Evolutionary conservation across 2,888 invertebrate species (phyloP).

Genomic region (Molanna angustata): DNA sequence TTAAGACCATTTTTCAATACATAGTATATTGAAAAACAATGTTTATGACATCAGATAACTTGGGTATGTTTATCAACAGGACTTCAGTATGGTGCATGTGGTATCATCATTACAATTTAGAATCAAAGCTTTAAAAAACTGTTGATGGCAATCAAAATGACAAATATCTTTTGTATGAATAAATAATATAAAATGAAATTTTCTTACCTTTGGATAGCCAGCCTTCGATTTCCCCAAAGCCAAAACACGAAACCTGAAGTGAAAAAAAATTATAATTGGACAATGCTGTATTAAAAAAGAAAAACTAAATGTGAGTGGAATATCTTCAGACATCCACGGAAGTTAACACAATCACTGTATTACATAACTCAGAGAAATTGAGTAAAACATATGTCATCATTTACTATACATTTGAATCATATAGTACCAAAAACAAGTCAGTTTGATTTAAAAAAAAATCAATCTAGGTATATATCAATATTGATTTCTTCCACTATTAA

Average conservation of each 20-base stretch:
- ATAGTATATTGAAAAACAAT: constrained; percentile 3
- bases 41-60: constrained; percentile 8
- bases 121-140: background rate
- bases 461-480: no score
- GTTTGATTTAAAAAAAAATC: no score
- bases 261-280: background rate
- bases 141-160: background rate
- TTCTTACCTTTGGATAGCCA: background rate
- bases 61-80: constrained; percentile 28
- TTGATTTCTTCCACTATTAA: no score
- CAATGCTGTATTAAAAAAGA: no score
- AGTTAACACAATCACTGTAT: no score
- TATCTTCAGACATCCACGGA: constrained; percentile 32
- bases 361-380: no score
- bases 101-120: constrained; percentile 27
- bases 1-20: background rate
- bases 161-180: background rate
- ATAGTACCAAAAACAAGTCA: no score
- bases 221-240: no score
- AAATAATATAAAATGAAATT: background rate
- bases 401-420: no score
- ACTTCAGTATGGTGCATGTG: constrained; percentile 33
- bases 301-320: no score
- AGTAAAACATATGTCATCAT: no score
- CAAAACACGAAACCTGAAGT: no score